Evolutionary conservation across 2,888 invertebrate species (phyloP), one percentile per base, ranked within the genome.

Genomic region (Chydorus sphaericus): DNA sequence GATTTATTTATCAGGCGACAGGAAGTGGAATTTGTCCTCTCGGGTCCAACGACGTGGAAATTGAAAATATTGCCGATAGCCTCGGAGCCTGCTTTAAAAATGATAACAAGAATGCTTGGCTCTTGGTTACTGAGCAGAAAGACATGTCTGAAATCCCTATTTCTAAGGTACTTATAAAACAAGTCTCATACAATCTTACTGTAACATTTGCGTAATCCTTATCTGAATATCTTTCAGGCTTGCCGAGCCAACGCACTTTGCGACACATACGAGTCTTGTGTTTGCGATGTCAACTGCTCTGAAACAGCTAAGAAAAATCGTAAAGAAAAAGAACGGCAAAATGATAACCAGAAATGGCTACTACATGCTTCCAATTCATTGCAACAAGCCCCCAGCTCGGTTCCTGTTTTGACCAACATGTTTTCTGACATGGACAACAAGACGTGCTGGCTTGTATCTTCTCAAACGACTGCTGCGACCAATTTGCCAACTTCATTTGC

Each of bases 221-320:
- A 3, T 20, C 39, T 20, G 54, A 38, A 54, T 10, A 16, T 26
- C 20, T 29, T 31, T 30, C 31, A 57, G 29, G 53, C 39, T 6
- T 58, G 58, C 36, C 28, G 48, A 14, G 58, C 58, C 14, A 58
- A 58, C 20, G 56, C 56, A 14, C 11, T 48, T 33, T 58, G 58
- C 38, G 49, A 18, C 11, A 54, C 56, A 11, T 58, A 55, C 31
- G 48, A 56, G 38, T 53, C 56, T 10, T 58, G 58, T 51, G 28
- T 58, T 4, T 56, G 58, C 39, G 56, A 54, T 1, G 33, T 38
- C n/a, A 56, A 56, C 31, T 58, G 58, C 38, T 49, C 30, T 6
- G 48, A 55, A 6, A 6, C 33, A 10, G 33, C 48, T 20, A 11
- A 11, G 8, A 48, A 55, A 26, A 55, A 55, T 18, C 55, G 48